These are phyloP conservation scores for Megalopta genalis DNA, from an alignment of 1,140 invertebrate species.

Conservation along the genomic window DNA sequence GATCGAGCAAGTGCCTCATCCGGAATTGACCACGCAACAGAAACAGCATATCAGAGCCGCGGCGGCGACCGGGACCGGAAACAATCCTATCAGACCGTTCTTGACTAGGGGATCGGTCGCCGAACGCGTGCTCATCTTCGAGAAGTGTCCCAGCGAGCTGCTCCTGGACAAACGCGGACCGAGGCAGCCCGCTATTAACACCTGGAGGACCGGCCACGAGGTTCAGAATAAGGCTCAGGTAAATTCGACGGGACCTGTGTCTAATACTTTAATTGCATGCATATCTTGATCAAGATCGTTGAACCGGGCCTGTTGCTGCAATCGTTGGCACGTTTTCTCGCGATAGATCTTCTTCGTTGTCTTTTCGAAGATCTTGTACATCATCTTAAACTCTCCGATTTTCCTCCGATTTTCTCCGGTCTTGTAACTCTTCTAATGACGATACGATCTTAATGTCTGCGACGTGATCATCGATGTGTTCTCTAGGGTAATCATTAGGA, in stretches of 20 bases:
- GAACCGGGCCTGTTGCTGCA: no score
- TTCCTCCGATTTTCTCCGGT: no score
- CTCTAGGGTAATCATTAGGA: no score
- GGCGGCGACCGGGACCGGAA: conserved; percentile 71
- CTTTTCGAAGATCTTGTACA: no score
- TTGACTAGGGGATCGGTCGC: conserved; percentile 94
- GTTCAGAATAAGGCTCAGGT: conserved; percentile 88
- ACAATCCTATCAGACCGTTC: conserved; percentile 90
- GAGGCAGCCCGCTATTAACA: conserved; percentile 80
- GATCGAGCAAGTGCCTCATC: conserved; percentile 83
- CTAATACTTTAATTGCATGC: no score
- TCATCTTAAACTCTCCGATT: no score
- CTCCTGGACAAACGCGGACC: conserved; percentile 85
- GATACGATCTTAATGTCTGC: no score
- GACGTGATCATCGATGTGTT: no score
- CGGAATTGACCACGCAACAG: conserved; percentile 84
- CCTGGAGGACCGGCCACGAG: conserved; percentile 83
- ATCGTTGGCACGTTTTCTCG: no score
- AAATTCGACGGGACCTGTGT: conserved; percentile 34
- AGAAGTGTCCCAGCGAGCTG: conserved; percentile 92
- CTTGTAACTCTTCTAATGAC: no score
- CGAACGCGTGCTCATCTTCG: conserved; percentile 94
- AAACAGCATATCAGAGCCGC: conserved; percentile 82
- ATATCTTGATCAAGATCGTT: no score
- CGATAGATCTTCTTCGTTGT: no score